These are phyloP conservation scores for Tanytarsus gracilentus DNA, from an alignment of 2,888 invertebrate species.

Conservation along the genomic window DNA sequence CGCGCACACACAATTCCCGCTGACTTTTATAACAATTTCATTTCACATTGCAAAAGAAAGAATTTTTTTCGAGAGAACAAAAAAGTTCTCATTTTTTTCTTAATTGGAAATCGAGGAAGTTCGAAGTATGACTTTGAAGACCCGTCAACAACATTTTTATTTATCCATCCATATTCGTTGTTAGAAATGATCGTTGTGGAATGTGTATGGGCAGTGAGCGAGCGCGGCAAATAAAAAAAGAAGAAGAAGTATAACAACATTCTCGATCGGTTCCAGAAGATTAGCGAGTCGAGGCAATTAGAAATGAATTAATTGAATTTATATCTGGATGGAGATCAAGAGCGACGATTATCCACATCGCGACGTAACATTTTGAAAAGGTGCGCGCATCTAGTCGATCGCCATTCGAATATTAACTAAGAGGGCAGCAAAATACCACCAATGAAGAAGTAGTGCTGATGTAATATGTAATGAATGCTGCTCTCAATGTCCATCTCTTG, in stretches of 20 bases:
- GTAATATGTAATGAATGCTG: no score
- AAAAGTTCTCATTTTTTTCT: neutral
- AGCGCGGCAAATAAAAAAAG: neutral
- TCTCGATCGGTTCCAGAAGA: constrained; percentile 22
- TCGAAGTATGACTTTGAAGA: neutral
- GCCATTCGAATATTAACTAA: no score
- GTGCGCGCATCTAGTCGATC: no score
- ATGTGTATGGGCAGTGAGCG: neutral
- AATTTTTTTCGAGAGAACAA: neutral
- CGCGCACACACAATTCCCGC: neutral
- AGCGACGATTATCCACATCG: constrained; percentile 5
- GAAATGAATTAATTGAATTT: constrained; percentile 27
- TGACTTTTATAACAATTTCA: constrained; percentile 11
- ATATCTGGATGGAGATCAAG: constrained; percentile 10
- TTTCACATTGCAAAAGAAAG: neutral
- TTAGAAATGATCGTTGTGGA: neutral
- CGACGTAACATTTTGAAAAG: no score
- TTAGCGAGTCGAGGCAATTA: constrained; percentile 21
- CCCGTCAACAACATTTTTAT: neutral
- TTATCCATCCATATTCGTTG: neutral
- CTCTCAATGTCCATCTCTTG: no score
- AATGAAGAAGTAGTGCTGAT: no score
- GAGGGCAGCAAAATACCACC: no score
- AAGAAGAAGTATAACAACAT: neutral
- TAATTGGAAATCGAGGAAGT: neutral